A percentile compares a stretch with the other conserved stretches of the same genome.
These are phyloP conservation scores for Orthonychiurus folsomi DNA, from an alignment of 2,888 invertebrate genomes.

Conservation along the genomic window DNA sequence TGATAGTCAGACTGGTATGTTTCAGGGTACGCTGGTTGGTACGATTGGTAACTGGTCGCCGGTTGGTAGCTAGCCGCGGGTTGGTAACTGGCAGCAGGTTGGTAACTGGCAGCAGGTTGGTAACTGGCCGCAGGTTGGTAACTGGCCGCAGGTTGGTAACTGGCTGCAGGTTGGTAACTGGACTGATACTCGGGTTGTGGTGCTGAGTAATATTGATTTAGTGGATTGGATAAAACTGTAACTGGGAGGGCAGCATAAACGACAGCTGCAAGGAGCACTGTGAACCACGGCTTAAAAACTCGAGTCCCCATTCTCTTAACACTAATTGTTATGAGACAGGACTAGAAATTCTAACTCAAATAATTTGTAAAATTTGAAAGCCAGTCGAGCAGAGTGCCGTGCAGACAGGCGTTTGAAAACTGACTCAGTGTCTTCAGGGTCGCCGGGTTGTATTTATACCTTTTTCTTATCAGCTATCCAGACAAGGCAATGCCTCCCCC, in stretches of 20 bases:
- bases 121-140: neutral
- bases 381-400: conserved; percentile 17
- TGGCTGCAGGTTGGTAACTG: neutral
- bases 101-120: conserved; percentile 10
- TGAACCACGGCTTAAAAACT: conserved; percentile 3
- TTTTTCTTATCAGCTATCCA: conserved; percentile 15
- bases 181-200: neutral
- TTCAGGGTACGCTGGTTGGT: conserved; percentile 17
- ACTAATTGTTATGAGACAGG: neutral
- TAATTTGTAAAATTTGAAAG: neutral
- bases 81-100: too few relatives aligned
- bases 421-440: conserved; percentile 20
- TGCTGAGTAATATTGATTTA: neutral
- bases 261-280: conserved; percentile 22
- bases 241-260: conserved; percentile 25
- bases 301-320: neutral
- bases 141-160: conserved; percentile 5
- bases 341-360: neutral
- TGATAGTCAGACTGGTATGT: conserved; percentile 15
- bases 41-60: conserved; percentile 15
- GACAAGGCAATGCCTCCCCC: neutral
- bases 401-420: conserved; percentile 34
- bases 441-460: conserved; percentile 32
- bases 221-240: conserved; percentile 22
- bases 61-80: conserved; percentile 16